Base-by-base conservation (phyloP, 2,797 vertebrate species). In the Melanotaenia parkinsoni region DNA sequence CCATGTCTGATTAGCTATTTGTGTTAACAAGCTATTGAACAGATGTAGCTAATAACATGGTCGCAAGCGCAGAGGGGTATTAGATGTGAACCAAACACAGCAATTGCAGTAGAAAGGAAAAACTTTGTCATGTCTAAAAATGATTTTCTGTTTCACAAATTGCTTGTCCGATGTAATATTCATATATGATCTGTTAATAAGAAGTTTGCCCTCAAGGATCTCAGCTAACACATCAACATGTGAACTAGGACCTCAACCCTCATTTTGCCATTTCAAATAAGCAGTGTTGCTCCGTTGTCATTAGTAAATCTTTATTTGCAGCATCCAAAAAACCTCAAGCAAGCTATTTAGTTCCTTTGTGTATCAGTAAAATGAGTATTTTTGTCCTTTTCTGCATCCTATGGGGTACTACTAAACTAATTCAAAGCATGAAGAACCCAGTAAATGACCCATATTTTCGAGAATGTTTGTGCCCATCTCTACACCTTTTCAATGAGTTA, bases 241-340 rank as follows among this genome's bases (percentile, higher is more conserved):
- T 45, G 40, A 67, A 57, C 37, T 40, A 30, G 28, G 24, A 66
- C 16, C 20, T 3, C 24, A 66, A 16, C 22, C 50, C 24, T 0
- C 24, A 35, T 18, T 30, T 53, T 30, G 24, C 37, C n/a, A 28
- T 57, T 33, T 53, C 51, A 58, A 45, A 18, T 9, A 24, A 14
- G 26, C 32, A 12, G 1, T 1, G 43, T 28, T 53, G 6, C 33
- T 57, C 5, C 0, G n/a, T 8, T 40, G 14, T 63, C 47, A 57
- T 14, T 30, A 28, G 14, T 26, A 9, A 28, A 24, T 13, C 9
- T 51, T n/a, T 2, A 58, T 61, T 38, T 74, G 32, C 13, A 51
- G 10, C 47, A 22, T 22, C 60, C 32, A 58, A 14, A 76, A 63
- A 35, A 30, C 20, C 59, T 63, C 63, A 43, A 75, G 63, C 45